Evolutionary conservation across 2,888 invertebrate genomes (phyloP).

Genomic region (Agrochola lychnidis): DNA sequence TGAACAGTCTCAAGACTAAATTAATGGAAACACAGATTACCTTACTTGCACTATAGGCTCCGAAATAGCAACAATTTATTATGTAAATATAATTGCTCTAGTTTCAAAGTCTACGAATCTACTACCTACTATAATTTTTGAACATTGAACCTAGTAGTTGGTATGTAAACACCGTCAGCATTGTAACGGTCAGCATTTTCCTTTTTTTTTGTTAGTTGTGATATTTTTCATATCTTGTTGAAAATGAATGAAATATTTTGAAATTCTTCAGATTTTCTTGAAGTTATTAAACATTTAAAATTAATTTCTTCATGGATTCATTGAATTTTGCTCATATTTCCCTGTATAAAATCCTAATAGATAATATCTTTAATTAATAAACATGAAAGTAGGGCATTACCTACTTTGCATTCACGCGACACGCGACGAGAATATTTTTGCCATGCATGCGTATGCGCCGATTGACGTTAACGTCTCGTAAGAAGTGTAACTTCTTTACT

Average conservation of each 20-base stretch:
- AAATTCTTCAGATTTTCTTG: too few relatives aligned
- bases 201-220: background rate
- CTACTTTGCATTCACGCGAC: conserved; percentile 19
- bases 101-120: background rate
- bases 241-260: background rate
- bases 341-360: background rate
- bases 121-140: background rate
- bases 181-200: background rate
- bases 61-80: background rate
- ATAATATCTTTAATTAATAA: conserved; percentile 8
- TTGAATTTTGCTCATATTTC: background rate
- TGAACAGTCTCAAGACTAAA: background rate
- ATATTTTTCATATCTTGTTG: background rate
- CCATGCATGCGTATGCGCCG: conserved; percentile 14
- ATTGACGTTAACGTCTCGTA: background rate
- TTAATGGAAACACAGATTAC: background rate
- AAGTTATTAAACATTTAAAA: too few relatives aligned
- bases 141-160: background rate
- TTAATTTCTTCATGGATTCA: background rate
- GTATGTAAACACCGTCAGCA: background rate
- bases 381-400: background rate
- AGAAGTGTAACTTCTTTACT: conserved; percentile 1
- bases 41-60: background rate
- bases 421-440: conserved; percentile 13
- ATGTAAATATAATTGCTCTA: background rate